Conservation (phyloP, 2,797 vertebrate species). For the Karalla daura region DNA sequence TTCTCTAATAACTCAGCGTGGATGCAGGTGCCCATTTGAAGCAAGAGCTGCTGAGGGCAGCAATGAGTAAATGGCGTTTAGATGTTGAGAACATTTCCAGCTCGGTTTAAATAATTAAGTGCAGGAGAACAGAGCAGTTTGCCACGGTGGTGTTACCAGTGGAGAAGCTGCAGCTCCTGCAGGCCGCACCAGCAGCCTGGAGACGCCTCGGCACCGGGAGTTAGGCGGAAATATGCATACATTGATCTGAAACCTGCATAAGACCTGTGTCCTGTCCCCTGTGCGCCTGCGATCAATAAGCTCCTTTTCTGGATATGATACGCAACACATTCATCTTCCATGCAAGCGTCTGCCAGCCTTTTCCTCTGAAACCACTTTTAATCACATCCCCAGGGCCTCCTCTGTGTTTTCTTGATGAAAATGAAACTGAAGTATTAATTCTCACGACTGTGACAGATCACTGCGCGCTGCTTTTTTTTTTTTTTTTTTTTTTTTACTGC, state of each 20-base stretch:
- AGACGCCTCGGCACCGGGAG: conserved; percentile 4
- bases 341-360: conserved; percentile 39
- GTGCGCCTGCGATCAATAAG: conserved; percentile 56
- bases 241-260: conserved; percentile 52
- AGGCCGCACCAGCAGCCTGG: neutral
- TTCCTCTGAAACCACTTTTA: conserved; percentile 57
- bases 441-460: neutral
- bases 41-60: neutral
- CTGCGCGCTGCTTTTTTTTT: neutral
- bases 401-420: conserved; percentile 28
- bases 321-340: conserved; percentile 71
- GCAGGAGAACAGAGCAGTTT: conserved; percentile 38
- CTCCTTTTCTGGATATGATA: conserved; percentile 53
- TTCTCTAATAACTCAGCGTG: neutral
- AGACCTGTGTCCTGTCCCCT: conserved; percentile 32
- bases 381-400: conserved; percentile 67
- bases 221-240: neutral
- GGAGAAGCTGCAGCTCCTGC: conserved; percentile 6
- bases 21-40: conserved; percentile 4
- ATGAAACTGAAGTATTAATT: conserved; percentile 28
- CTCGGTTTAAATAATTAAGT: conserved; percentile 45
- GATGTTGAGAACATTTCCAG: conserved; percentile 30
- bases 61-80: neutral
- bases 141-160: conserved; percentile 18
- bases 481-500: too few relatives aligned